phyloP scores from a whole-genome alignment of 2,888 invertebrate genomes.

The Tuberolachnus salignus region DNA sequence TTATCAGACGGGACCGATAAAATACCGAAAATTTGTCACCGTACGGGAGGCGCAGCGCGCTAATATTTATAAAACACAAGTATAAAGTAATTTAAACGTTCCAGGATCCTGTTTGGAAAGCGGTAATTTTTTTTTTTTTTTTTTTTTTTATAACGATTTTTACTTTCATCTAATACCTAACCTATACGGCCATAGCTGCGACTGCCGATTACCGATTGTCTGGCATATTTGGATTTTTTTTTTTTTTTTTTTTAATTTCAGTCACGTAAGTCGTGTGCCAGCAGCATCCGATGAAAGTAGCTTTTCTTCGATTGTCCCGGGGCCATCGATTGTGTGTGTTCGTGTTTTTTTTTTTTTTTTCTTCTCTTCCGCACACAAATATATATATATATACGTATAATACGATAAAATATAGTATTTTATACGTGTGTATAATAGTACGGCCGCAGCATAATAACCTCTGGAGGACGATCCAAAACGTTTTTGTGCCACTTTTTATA shows the following conservation, averaged over 20 bases:
- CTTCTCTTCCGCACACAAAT: neutral
- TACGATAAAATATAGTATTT: neutral
- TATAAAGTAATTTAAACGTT: neutral
- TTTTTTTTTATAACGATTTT: conserved; percentile 19
- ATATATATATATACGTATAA: neutral
- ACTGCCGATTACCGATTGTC: conserved; percentile 38
- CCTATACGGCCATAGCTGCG: neutral
- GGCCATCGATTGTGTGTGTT: conserved; percentile 33
- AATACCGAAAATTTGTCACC: conserved; percentile 12
- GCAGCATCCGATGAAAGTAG: conserved; percentile 49
- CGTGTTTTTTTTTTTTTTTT: neutral
- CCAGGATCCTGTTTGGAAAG: conserved; percentile 41
- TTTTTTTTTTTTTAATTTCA: conserved; percentile 16
- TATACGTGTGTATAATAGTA: neutral
- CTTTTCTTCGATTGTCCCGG: conserved; percentile 50
- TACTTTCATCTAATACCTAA: conserved; percentile 28
- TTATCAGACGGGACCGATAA: neutral
- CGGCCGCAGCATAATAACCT: conserved; percentile 23
- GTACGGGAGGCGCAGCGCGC: neutral
- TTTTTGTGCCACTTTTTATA: conserved; percentile 45
- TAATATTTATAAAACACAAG: too few relatives aligned
- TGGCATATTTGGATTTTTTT: conserved; percentile 21
- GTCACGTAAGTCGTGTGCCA: conserved; percentile 53
- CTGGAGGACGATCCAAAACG: conserved; percentile 43
- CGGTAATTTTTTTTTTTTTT: conserved; percentile 19